These are phyloP conservation scores for Episyrphus balteatus DNA, from an alignment of 1,140 invertebrate genomes.

Conservation along the genomic window DNA sequence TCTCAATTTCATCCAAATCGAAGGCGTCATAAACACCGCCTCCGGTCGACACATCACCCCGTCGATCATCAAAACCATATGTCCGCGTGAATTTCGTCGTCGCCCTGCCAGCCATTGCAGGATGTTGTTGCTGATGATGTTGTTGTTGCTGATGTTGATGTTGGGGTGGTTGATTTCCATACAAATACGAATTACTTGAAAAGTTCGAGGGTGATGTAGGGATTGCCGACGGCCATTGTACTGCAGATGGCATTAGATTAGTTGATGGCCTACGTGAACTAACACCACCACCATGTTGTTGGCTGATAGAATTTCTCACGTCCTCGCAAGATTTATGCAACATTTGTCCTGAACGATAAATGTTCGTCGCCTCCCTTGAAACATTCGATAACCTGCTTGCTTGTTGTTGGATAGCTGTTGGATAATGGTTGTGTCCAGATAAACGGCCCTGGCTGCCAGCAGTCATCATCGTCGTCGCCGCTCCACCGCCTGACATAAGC, in stretches of 20 bases:
- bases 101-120: constrained; percentile 4
- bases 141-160: background rate
- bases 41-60: constrained; percentile 11
- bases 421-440: constrained; percentile 4
- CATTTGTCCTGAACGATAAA: constrained; percentile 6
- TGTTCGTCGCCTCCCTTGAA: constrained; percentile 3
- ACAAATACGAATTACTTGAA: constrained; percentile 2
- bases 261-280: background rate
- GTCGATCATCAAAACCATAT: constrained; percentile 30
- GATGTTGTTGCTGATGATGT: constrained; percentile 4
- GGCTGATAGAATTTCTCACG: background rate
- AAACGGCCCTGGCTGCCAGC: constrained; percentile 18
- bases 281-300: background rate
- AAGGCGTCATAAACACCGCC: constrained; percentile 15
- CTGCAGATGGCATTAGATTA: constrained; percentile 2
- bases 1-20: constrained; percentile 32
- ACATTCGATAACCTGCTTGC: constrained; percentile 10
- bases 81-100: constrained; percentile 22
- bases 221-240: constrained; percentile 33
- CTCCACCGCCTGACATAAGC: background rate
- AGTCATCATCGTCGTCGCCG: no score
- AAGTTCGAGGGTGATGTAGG: constrained; percentile 31
- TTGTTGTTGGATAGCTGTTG: constrained; percentile 12
- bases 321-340: constrained; percentile 13
- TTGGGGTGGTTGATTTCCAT: background rate